Conservation (phyloP, 64 coral and sea anemone genomes). For the Pocillopora verrucosa region DNA sequence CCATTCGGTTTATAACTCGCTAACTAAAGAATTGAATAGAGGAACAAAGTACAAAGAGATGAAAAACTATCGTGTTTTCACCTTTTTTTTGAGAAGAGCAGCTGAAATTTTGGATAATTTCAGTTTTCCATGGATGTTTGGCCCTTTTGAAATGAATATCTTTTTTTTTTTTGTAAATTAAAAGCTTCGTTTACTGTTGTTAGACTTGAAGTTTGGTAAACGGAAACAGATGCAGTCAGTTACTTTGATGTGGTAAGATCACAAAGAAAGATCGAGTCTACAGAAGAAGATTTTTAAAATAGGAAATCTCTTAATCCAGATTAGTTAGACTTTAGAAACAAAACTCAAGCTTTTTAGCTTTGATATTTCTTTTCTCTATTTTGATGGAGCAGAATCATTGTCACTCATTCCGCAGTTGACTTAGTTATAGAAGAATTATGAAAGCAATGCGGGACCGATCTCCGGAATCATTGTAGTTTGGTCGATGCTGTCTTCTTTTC, state of each 20-base stretch:
- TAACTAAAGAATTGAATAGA: not conserved
- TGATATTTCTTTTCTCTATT: too few species aligned
- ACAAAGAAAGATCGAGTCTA: constrained; percentile 9
- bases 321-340: too few species aligned
- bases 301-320: too few species aligned
- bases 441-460: not conserved
- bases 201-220: not conserved
- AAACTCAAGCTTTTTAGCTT: too few species aligned
- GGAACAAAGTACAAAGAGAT: constrained; percentile 2
- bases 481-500: not conserved
- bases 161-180: not conserved
- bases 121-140: constrained; percentile 20
- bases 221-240: constrained; percentile 6
- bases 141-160: constrained; percentile 37
- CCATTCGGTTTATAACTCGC: not conserved
- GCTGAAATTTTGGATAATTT: constrained; percentile 17
- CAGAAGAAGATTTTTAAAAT: not conserved
- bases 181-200: not conserved
- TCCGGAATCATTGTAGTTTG: not conserved
- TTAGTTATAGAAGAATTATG: not conserved
- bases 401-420: too few species aligned
- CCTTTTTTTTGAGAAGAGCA: constrained; percentile 25
- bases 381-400: too few species aligned
- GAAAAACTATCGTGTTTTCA: not conserved
- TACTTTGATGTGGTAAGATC: not conserved